Evolutionary conservation across 2,888 invertebrate genomes (phyloP), one percentile per base, ranked within the genome.

Genomic region (Osmoderma eremita): DNA sequence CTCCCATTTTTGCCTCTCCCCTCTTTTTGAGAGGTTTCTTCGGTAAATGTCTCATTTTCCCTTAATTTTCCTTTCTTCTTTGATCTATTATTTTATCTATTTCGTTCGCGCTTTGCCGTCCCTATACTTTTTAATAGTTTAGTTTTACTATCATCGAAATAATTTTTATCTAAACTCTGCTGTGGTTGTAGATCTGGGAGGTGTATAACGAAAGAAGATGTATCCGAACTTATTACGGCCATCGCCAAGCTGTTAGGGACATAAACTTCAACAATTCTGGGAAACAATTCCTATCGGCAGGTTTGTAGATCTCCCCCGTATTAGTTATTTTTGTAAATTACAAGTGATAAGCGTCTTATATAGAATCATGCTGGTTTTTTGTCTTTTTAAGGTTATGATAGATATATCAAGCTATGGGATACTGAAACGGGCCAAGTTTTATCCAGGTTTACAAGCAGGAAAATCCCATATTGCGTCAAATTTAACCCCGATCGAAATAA

Each of bases 351-450:
- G 10, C 5, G 10, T 30, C 30, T 5, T 30, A 4, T 15, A 61
- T 8, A 10, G 0, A 12, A 45, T 5, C n/a, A n/a, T n/a, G n/a
- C n/a, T n/a, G n/a, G n/a, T 30, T 56, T 67, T 10, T 8, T 58
- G 8, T 69, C 50, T 67, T 83, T 85, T 74, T 81, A 84, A 86
- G 92, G 90, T 0, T 98, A 97, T 83, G 98, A 99, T 84, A 90
- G 97, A 63, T 98, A 94, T 79, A 95, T 98, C 67, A 99, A 99
- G 84, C 84, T 99, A 48, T 99, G 99, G 99, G 98, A 99, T 82
- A 98, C 98, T 0, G 99, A 99, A 85, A 95, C 94, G 0, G 98
- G 98, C 50, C 88, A 88, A 73, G 94, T 93, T 69, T 81, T 93
- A 30, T 89, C 90, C 0, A 86, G 96, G 48, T 99, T 98, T 84